Evolutionary conservation across 2,888 invertebrate genomes (phyloP), one percentile per base, ranked within the genome.

Genomic region (Autographa gamma): DNA sequence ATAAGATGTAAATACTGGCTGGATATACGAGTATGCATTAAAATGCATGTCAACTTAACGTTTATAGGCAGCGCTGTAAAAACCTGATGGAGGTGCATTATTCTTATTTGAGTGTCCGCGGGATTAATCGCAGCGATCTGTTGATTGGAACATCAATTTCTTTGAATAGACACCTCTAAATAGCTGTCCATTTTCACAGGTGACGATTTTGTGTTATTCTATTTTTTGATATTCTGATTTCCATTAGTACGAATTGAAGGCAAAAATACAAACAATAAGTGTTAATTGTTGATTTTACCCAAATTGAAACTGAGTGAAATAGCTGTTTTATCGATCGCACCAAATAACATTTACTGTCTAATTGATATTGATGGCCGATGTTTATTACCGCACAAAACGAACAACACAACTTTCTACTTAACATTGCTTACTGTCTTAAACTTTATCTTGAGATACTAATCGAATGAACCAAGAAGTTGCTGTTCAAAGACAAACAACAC

Each of bases 21-120:
- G 48, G 8, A n/a, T 48, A 7, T n/a, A n/a, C n/a, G n/a, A 48
- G n/a, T 7, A 48, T 48, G 48, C n/a, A 67, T 79, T 70, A 58
- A 70, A 67, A 61, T 60, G 79, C n/a, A 70, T 70, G 76, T 54
- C 69, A 65, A 70, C 61, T 79, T 74, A 70, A 64, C 56, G 69
- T 59, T 38, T 18, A 38, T 41, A 59, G 56, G 52, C 7, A 48
- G 60, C 38, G 62, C 43, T 38, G 34, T 58, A 52, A 79, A 69
- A 60, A 58, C 43, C 66, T 74, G 18, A 66, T 58, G 14, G 48
- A 60, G 59, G 54, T 58, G n/a, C 58, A 73, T 81, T 78, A 69
- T 74, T 69, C 66, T 60, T 65, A 64, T 67, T 70, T 66, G 65
- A 60, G 58, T 19, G 73, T 38, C 66, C 48, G 69, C 73, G 62